Base-by-base conservation (phyloP, 1,140 invertebrate genomes). In the Drosophila littoralis region DNA sequence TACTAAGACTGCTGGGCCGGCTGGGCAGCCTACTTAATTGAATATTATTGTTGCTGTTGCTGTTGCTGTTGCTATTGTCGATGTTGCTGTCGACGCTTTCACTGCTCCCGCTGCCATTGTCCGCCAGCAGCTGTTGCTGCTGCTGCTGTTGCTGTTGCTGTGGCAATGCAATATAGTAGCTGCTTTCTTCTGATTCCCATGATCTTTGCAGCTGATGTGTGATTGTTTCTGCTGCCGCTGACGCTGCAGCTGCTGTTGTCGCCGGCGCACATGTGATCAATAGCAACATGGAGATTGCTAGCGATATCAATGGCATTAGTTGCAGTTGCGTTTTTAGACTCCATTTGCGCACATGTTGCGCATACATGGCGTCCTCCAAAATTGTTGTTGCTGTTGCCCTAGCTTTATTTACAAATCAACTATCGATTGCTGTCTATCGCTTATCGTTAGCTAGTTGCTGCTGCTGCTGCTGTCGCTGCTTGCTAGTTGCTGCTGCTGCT, bases 281-380 rank as follows among this genome's bases (percentile, higher is more conserved):
- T 78, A 92, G 86, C 82, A 91, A 81, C 79, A 92, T 90, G 83
- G 68, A 83, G 61, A 82, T 90, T 78, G 79, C 81, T 76, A 82
- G 84, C 89, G 75, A 84, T 86, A 90, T 80, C 77, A 86, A 91
- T 88, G 77, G 91, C 91, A 92, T 92, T 89, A 86, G 91, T 83
- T 91, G 91, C 83, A 81, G 88, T 82, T 91, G 92, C 85, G 91
- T 90, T 82, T 89, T 90, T 86, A 92, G 82, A 92, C 91, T 92
- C 92, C 92, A 92, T 92, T 92, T 92, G 92, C 92, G 92, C 92
- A 92, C 91, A 91, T 90, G 80, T 88, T 90, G 92, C 92, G 91
- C 92, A 92, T 92, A 88, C 92, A 92, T 92, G 91, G 91, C 91
- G 91, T 92, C 90, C 81, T 89, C 77, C 77, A 89, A 88, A 80